These are phyloP conservation scores for Phengaris arion DNA, from an alignment of 2,888 invertebrate genomes.

Conservation along the genomic window DNA sequence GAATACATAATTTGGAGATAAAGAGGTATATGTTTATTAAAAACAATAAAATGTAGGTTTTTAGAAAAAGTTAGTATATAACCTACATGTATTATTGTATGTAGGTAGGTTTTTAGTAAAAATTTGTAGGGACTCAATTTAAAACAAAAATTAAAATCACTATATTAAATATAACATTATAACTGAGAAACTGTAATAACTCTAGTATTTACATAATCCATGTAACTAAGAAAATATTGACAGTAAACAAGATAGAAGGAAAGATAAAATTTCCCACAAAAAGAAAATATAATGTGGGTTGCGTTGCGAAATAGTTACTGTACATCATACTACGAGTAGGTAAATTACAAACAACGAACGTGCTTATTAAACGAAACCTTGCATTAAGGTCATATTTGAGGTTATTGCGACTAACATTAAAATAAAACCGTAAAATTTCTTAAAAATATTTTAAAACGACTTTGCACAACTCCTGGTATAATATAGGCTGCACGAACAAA, in stretches of 20 bases:
- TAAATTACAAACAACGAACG: constrained; percentile 11
- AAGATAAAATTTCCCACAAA: constrained; percentile 13
- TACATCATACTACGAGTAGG: constrained; percentile 3
- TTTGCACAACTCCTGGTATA: constrained; percentile 16
- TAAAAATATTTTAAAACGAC: constrained; percentile 2
- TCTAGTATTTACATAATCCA: not conserved
- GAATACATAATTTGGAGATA: not conserved
- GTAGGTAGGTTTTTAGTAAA: no score
- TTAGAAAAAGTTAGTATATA: no score
- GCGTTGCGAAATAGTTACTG: constrained; percentile 21
- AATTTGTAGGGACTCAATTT: no score
- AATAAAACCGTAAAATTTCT: constrained; percentile 20
- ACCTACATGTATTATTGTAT: no score
- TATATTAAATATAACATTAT: no score
- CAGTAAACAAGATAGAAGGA: constrained; percentile 6
- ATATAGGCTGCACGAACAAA: not conserved
- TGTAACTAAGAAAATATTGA: not conserved
- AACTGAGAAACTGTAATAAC: no score
- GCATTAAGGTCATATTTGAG: constrained; percentile 29
- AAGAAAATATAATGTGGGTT: constrained; percentile 10
- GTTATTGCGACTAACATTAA: constrained; percentile 27
- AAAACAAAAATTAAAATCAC: no score
- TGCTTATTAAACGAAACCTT: constrained; percentile 32
- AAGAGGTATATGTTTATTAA: not conserved
- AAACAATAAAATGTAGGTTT: no score